Percentiles rank a stretch among this genome's conserved stretches.
Evolutionary conservation across 2,888 invertebrate genomes (phyloP).

Genomic region (Camponotus fellah): DNA sequence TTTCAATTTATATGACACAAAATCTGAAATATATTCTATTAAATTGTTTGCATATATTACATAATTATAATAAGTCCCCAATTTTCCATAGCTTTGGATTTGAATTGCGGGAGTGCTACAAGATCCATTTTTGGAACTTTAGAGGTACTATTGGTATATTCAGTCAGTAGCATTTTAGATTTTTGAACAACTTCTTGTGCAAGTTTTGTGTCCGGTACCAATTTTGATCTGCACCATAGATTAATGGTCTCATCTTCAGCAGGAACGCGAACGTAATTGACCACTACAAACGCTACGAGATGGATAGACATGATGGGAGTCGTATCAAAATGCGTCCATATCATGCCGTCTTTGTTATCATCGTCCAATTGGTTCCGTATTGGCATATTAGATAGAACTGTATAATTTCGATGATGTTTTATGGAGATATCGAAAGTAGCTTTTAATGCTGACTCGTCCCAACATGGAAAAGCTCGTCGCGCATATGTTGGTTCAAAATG

Average conservation of each 20-base stretch:
- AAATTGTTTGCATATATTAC: background rate
- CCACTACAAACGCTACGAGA: conserved; percentile 88
- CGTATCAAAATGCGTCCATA: conserved; percentile 70
- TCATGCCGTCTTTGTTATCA: conserved; percentile 20
- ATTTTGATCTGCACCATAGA: conserved; percentile 72
- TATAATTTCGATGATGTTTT: too few relatives aligned
- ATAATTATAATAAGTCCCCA: too few relatives aligned
- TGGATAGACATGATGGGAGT: conserved; percentile 87
- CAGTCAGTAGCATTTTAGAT: conserved; percentile 86
- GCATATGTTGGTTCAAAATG: too few relatives aligned
- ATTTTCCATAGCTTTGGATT: conserved; percentile 94
- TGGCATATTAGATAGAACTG: too few relatives aligned
- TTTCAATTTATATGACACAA: too few relatives aligned
- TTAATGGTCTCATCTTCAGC: conserved; percentile 70
- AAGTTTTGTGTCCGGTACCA: conserved; percentile 73
- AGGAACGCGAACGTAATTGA: conserved; percentile 85
- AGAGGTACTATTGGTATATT: conserved; percentile 60
- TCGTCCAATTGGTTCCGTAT: too few relatives aligned
- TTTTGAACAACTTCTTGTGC: conserved; percentile 85
- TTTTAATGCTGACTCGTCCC: too few relatives aligned
- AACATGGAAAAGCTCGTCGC: too few relatives aligned
- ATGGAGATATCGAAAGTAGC: too few relatives aligned
- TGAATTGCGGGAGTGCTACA: conserved; percentile 94
- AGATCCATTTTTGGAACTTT: conserved; percentile 91
- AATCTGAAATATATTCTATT: too few relatives aligned